phyloP scores from a whole-genome alignment of 2,888 invertebrate species.

The Erpobdella octoculata region DNA sequence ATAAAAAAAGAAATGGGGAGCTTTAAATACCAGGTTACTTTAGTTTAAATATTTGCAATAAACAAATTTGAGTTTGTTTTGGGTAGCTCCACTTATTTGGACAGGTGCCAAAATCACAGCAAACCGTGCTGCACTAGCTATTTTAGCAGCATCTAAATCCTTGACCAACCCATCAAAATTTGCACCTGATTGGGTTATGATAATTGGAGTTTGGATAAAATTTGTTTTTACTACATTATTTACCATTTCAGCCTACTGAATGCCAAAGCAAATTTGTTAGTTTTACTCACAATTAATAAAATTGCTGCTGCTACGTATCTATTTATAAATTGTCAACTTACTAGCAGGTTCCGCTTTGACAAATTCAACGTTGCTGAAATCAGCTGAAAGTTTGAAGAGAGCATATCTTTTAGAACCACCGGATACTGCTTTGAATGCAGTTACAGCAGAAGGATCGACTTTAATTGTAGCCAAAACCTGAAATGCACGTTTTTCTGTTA shows the following conservation, averaged over 20 bases:
- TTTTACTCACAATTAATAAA: background rate
- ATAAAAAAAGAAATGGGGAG: too few relatives aligned
- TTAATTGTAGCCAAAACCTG: background rate
- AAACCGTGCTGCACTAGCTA: background rate
- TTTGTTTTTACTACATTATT: too few relatives aligned
- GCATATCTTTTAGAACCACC: background rate
- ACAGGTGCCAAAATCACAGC: background rate
- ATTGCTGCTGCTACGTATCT: too few relatives aligned
- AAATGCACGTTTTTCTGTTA: too few relatives aligned
- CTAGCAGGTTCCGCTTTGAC: slow-evolving; percentile 1
- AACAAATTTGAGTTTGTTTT: too few relatives aligned
- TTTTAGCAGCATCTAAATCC: background rate
- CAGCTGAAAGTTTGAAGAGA: background rate
- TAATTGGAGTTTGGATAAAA: too few relatives aligned
- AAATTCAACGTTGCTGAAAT: background rate
- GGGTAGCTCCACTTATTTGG: too few relatives aligned
- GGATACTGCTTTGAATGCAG: background rate
- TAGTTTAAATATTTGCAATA: too few relatives aligned
- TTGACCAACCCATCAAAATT: background rate
- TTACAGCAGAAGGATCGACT: background rate
- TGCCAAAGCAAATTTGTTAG: background rate
- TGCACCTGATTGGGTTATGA: too few relatives aligned
- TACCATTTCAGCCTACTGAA: too few relatives aligned
- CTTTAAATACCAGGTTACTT: too few relatives aligned
- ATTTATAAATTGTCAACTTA: background rate